phyloP scores from a whole-genome alignment of 1,140 invertebrate species.

The Lasioglossum baleicum region DNA sequence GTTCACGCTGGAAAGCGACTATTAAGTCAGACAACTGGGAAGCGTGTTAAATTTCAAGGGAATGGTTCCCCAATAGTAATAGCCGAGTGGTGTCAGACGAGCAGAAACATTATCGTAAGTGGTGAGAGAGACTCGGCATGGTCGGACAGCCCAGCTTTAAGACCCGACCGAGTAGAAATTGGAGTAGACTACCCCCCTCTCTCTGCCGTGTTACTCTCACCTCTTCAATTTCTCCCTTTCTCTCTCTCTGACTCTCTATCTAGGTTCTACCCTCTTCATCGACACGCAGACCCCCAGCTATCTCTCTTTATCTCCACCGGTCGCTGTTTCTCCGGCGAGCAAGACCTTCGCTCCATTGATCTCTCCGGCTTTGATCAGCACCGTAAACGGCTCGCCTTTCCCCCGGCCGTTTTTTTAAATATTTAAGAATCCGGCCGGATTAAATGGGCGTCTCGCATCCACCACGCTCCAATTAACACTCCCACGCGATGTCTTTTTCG shows the following conservation, averaged over 20 bases:
- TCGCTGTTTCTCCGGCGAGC: no score
- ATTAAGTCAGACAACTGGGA: slow-evolving; percentile 61
- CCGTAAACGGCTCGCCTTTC: slow-evolving; percentile 10
- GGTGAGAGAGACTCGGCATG: slow-evolving; percentile 28
- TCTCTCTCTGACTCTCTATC: background rate
- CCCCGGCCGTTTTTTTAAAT: slow-evolving; percentile 9
- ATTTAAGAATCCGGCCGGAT: slow-evolving; percentile 34
- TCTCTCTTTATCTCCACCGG: no score
- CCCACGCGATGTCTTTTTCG: background rate
- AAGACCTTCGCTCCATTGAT: slow-evolving; percentile 38
- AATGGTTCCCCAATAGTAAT: slow-evolving; percentile 58
- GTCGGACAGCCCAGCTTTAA: slow-evolving; percentile 51
- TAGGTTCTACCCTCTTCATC: slow-evolving; percentile 21
- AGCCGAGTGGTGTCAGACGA: slow-evolving; percentile 50
- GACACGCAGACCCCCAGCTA: slow-evolving; percentile 17
- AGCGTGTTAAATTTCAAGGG: slow-evolving; percentile 60
- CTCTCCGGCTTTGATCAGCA: slow-evolving; percentile 39
- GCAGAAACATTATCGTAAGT: slow-evolving; percentile 50
- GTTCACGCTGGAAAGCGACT: slow-evolving; percentile 43
- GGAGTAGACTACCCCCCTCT: slow-evolving; percentile 37
- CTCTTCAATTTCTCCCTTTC: background rate
- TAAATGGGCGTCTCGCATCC: slow-evolving; percentile 17
- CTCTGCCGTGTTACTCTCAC: background rate
- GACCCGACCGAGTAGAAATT: slow-evolving; percentile 52
- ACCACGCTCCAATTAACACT: slow-evolving; percentile 30